These are phyloP conservation scores for Acheta domesticus DNA, from an alignment of 2,888 invertebrate genomes.

Conservation along the genomic window DNA sequence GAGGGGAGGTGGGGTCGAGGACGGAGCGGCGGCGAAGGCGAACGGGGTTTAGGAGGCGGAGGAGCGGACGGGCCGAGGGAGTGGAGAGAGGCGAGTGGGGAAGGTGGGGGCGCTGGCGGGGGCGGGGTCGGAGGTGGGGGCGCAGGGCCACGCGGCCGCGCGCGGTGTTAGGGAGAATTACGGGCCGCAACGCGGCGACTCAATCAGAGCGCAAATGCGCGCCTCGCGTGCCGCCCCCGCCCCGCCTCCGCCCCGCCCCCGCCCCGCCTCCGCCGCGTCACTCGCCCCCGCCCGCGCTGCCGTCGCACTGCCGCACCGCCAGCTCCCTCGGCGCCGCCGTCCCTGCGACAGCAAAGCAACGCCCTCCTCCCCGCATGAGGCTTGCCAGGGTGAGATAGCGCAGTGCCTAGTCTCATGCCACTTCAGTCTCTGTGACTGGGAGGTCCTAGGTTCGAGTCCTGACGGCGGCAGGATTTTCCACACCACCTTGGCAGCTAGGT, in stretches of 20 bases:
- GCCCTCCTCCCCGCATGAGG: too few species aligned
- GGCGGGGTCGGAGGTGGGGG: not conserved
- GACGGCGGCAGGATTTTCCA: too few species aligned
- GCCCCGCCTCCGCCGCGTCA: not conserved
- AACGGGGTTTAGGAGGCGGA: too few species aligned
- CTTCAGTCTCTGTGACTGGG: too few species aligned
- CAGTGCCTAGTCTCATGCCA: too few species aligned
- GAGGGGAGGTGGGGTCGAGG: too few species aligned
- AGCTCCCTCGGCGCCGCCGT: not conserved
- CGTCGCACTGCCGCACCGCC: not conserved
- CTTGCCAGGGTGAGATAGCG: too few species aligned
- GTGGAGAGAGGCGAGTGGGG: not conserved
- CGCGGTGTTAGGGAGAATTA: not conserved
- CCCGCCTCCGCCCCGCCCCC: not conserved
- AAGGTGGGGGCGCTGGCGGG: not conserved
- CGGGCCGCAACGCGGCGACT: conserved; percentile 1
- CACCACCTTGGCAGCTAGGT: too few species aligned
- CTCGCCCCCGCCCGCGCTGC: not conserved
- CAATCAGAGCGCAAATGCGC: conserved; percentile 18
- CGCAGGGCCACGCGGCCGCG: not conserved
- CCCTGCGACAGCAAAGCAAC: too few species aligned
- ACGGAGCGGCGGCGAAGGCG: too few species aligned
- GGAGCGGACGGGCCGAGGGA: too few species aligned
- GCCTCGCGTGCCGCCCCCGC: not conserved
- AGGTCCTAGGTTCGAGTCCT: too few species aligned